phyloP scores from a whole-genome alignment of 2,888 invertebrate species.

The Drosophila paucipuncta region DNA sequence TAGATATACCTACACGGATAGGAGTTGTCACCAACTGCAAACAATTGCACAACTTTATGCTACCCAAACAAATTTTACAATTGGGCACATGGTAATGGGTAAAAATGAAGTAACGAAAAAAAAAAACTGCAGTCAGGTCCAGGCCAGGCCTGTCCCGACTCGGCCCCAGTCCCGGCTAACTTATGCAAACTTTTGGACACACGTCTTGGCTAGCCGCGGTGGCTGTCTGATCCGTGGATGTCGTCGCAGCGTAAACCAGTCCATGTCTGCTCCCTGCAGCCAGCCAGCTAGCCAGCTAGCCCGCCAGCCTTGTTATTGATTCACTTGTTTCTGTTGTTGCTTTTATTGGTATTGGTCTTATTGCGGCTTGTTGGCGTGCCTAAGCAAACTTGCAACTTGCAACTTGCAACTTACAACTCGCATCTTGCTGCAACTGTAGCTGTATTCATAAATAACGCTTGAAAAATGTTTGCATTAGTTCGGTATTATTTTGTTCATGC shows the following conservation, averaged over 20 bases:
- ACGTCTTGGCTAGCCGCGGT: constrained; percentile 50
- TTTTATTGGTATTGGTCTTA: constrained; percentile 46
- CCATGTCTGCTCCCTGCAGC: constrained; percentile 51
- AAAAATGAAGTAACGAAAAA: constrained; percentile 34
- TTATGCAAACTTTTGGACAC: constrained; percentile 76
- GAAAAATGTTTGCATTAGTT: constrained; percentile 70
- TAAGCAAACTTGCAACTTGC: constrained; percentile 60
- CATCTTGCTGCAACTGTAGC: constrained; percentile 49
- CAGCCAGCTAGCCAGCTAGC: constrained; percentile 2
- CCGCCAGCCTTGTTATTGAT: constrained; percentile 68
- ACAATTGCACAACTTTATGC: neutral
- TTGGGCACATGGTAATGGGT: constrained; percentile 6
- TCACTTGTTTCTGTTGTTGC: constrained; percentile 53
- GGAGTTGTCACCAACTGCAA: neutral
- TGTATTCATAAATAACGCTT: constrained; percentile 81
- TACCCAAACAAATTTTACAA: neutral
- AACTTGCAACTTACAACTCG: constrained; percentile 44
- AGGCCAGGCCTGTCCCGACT: constrained; percentile 25
- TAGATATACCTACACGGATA: neutral
- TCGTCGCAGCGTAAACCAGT: constrained; percentile 69
- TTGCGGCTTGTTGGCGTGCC: constrained; percentile 40
- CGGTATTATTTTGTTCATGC: constrained; percentile 12
- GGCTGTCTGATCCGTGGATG: constrained; percentile 66
- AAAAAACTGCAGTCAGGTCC: constrained; percentile 41
- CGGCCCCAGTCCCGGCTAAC: constrained; percentile 30